Base-by-base conservation (phyloP, 2,797 vertebrate genomes). In the Perodicticus potto region DNA sequence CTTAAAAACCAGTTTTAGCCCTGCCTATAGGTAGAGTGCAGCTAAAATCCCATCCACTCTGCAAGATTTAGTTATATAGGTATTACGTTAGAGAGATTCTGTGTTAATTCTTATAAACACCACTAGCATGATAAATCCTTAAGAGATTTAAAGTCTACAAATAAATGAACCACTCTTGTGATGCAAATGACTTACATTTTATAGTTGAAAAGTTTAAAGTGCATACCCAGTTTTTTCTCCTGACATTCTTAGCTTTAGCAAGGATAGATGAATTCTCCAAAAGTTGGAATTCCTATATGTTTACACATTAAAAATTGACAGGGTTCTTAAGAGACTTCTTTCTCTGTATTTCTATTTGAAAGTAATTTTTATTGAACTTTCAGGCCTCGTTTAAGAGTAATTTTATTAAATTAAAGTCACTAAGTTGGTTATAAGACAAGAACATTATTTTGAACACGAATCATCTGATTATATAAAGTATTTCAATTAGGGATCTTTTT, bases 151-250 rank as follows among this genome's bases (percentile, higher is more conserved):
- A 90, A 78, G 32, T 8, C 89, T 55, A 87, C 43, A 94, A 92
- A 82, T 45, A 34, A 76, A 13, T 19, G 7, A 96, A 37, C 1
- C 8, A 53, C 29, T 89, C 29, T 95, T 89, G 89, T 63, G 22
- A 92, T 37, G 82, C 40, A 92, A 80, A 59, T 76, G 81, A 57
- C 61, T 81, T 77, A 81, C 0, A 77, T 43, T 78, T 76, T 8
- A 65, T n/a, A 84, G 7, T 94, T 80, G 43, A 80, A 72, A 96
- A 89, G 27, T 49, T 95, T 94, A 80, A 94, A 83, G 45, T 86
- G 70, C 43, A 4, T 61, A 17, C 11, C 19, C 4, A 25, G 45
- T 77, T 63, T 78, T 61, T 72, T 3, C 23, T 81, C 7, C 11
- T 0, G 59, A 45, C 3, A 67, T 59, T 91, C 20, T 94, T 69